Evolutionary conservation across 2,888 invertebrate genomes (phyloP).

Genomic region (Tetranychus piercei): DNA sequence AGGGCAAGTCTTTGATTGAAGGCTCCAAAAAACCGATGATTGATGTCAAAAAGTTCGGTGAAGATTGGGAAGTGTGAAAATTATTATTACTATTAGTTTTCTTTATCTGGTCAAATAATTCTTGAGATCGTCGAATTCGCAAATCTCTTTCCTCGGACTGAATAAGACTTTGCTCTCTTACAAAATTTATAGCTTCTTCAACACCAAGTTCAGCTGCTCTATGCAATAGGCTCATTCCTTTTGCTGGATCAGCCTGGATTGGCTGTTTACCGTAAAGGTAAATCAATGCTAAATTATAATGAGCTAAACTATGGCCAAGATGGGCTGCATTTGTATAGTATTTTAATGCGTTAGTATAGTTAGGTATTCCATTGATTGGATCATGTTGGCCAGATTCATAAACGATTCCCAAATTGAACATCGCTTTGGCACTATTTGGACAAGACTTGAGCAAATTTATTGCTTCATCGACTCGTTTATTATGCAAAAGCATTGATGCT

Average conservation of each 20-base stretch:
- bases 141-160: background rate
- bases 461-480: background rate
- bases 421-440: constrained; percentile 11
- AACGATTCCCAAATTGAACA: constrained; percentile 20
- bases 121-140: background rate
- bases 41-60: background rate
- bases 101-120: background rate
- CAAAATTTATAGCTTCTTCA: constrained; percentile 13
- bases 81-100: background rate
- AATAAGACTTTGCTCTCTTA: background rate
- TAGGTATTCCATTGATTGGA: constrained; percentile 8
- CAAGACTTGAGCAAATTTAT: background rate
- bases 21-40: background rate
- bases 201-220: constrained; percentile 13
- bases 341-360: constrained; percentile 13
- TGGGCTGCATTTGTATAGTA: constrained; percentile 16
- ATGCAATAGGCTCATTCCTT: constrained; percentile 8
- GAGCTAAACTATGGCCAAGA: constrained; percentile 15
- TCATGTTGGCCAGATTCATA: constrained; percentile 15
- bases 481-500: background rate
- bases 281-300: constrained; percentile 18
- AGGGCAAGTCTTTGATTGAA: background rate
- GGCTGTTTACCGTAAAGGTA: constrained; percentile 19
- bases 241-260: background rate
- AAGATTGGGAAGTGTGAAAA: background rate